phyloP scores from a whole-genome alignment of 92 coral and sea anemone species.

The Palythoa grandiflora region DNA sequence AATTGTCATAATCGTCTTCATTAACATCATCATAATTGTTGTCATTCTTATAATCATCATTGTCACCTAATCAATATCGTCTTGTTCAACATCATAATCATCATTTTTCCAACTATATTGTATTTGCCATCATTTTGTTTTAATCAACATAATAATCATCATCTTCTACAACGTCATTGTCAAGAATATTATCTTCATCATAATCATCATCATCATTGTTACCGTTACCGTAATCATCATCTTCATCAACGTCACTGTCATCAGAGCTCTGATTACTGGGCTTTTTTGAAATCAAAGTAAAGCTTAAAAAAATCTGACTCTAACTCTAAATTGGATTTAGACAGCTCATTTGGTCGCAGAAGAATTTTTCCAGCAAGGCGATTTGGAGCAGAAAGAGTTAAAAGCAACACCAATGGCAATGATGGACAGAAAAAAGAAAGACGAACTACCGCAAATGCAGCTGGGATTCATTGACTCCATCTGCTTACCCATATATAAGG shows the following conservation, averaged over 20 bases:
- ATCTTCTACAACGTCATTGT: no score
- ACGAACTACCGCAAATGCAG: slow-evolving; percentile 99
- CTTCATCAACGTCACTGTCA: background rate
- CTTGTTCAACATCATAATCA: no score
- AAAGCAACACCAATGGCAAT: slow-evolving; percentile 95
- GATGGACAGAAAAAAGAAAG: slow-evolving; percentile 98
- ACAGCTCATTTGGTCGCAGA: slow-evolving; percentile 97
- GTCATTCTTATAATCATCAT: no score
- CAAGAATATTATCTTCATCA: no score
- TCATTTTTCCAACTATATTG: no score
- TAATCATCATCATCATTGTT: no score
- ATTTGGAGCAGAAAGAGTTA: slow-evolving; percentile 91
- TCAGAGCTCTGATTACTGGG: background rate
- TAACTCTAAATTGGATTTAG: slow-evolving; percentile 49
- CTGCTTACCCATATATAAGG: slow-evolving; percentile 97
- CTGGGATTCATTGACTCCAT: slow-evolving; percentile 96
- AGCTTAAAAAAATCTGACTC: background rate
- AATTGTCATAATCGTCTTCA: no score
- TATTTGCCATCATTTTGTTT: no score
- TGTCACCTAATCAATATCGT: no score
- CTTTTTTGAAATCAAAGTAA: background rate
- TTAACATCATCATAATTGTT: no score
- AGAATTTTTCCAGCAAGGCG: slow-evolving; percentile 99
- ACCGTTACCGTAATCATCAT: background rate
- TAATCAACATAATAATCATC: no score